A percentile compares a stretch with the other conserved stretches of the same genome.
Evolutionary conservation across 2,113 vertebrate genomes (phyloP).

Genomic region (Peromyscus californicus): DNA sequence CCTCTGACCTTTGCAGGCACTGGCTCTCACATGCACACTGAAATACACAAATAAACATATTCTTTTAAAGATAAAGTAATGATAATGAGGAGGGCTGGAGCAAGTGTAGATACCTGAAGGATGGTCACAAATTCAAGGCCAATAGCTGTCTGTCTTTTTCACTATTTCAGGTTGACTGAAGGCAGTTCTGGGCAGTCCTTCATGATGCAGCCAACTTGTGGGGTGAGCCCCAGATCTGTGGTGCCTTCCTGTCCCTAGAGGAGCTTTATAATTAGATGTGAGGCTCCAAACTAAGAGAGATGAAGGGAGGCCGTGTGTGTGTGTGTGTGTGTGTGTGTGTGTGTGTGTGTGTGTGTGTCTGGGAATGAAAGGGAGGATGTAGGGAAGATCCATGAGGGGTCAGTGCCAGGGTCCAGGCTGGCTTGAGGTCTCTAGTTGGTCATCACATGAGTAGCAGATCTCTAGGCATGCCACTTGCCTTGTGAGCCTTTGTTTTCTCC

Average conservation of each 20-base stretch:
- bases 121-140: neutral
- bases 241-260: neutral
- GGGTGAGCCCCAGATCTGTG: neutral
- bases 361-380: neutral
- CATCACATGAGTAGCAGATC: neutral
- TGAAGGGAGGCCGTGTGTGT: neutral
- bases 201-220: neutral
- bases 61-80: neutral
- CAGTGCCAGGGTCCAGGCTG: accelerated
- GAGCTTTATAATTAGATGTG: neutral
- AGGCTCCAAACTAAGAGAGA: neutral
- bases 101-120: neutral
- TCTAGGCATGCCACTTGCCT: neutral
- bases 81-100: neutral
- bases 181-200: neutral
- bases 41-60: neutral
- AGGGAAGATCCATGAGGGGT: neutral
- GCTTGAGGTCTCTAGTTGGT: neutral
- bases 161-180: neutral
- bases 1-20: neutral
- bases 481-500: neutral
- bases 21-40: neutral
- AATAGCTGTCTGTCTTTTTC: neutral
- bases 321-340: too few relatives aligned
- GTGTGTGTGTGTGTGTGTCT: too few relatives aligned